A percentile compares a stretch with the other conserved stretches of the same genome.
Conservation (phyloP, 2,113 vertebrate genomes). For the Potamarius usumacintae region DNA sequence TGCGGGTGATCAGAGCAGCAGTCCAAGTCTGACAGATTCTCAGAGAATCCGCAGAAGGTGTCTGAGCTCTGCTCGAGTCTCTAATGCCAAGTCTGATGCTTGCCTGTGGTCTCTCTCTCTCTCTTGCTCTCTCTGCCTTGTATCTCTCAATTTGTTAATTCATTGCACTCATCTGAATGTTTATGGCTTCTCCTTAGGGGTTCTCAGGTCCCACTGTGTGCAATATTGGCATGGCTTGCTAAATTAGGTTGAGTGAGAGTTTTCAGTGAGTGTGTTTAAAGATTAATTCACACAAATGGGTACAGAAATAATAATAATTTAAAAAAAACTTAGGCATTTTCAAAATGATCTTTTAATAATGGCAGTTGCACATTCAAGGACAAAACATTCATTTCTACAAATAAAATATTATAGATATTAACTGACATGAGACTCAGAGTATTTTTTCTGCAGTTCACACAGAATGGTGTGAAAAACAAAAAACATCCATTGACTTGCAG, state of each 20-base stretch:
- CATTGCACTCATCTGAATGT: conserved; percentile 43
- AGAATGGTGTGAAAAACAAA: neutral
- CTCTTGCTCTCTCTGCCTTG: conserved; percentile 6
- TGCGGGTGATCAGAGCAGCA: conserved; percentile 12
- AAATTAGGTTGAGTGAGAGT: conserved; percentile 38
- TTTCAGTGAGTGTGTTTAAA: conserved; percentile 45
- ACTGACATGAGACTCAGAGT: neutral
- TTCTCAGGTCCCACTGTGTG: conserved; percentile 26
- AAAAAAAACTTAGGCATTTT: neutral
- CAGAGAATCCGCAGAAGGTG: conserved; percentile 31
- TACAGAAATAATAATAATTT: neutral
- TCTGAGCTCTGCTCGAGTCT: conserved; percentile 12
- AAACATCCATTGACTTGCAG: neutral
- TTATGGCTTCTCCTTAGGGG: conserved; percentile 37
- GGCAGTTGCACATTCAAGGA: neutral
- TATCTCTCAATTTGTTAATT: conserved; percentile 50
- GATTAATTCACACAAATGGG: conserved; percentile 21
- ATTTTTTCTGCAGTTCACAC: neutral
- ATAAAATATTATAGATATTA: neutral
- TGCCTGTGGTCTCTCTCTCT: conserved; percentile 16
- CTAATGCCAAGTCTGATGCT: conserved; percentile 26
- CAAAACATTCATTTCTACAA: neutral
- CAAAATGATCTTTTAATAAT: neutral
- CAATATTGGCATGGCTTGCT: conserved; percentile 39
- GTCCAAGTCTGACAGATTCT: conserved; percentile 36